Evolutionary conservation across 92 coral and sea anemone species (phyloP), one percentile per base, ranked within the genome.

Genomic region (Micromussa lordhowensis): DNA sequence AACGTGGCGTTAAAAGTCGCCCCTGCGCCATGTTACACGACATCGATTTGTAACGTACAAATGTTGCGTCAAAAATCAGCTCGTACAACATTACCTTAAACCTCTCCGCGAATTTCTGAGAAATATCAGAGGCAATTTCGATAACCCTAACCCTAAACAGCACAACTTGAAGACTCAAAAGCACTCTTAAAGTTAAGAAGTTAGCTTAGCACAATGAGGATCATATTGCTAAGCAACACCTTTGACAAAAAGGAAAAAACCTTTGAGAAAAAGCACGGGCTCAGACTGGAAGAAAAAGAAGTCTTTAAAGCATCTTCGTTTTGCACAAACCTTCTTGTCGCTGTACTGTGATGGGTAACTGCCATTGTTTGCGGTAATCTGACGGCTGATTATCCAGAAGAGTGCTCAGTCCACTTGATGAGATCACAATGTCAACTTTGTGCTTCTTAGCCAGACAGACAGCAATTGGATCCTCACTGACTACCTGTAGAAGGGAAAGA

Each of bases 361-460:
- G 94, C 98, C 98, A 95, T 53, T 90, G 95, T 68, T 89, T 85
- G 30, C 85, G 71, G 85, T 89, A 96, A 29, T 87, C 91, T 63
- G 98, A 93, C 21, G 92, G 89, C 68, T 95, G 98, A 77, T 90
- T 96, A 84, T 96, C 94, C 66, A 96, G 72, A 77, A 96, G 88
- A 24, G 96, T 95, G 75, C 88, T 90, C 54, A 96, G 75, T 31
- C 94, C 96, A 76, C 83, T 80, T 34, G 95, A 94, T 11, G 98
- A 90, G 48, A 91, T 68, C 74, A 93, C 96, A 80, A 96, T 69
- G 73, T 93, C 91, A 79, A 87, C 95, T 51, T 79, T 59, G 40
- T 93, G 95, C 72, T 92, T 86, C 70, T 55, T 86, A 30, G 93
- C 96, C 78, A 96, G 63, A 35, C 79, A 77, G 19, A 86, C 44